Evolutionary conservation across 2,888 invertebrate species (phyloP), one percentile per base, ranked within the genome.

Genomic region (Drosophila limbata): DNA sequence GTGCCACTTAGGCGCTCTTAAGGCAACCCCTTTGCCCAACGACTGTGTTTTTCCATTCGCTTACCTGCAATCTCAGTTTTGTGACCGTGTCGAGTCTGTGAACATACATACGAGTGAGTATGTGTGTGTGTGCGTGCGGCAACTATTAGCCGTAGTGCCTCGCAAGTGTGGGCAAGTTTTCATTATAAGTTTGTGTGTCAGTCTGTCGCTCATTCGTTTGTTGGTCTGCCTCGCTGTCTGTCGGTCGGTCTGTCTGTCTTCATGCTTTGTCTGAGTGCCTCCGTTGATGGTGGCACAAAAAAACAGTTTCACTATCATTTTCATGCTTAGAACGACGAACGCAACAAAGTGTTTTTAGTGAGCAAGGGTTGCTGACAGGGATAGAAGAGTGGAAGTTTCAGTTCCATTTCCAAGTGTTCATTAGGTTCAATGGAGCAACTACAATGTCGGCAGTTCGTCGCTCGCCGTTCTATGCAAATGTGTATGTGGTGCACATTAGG

Each of bases 291-390:
- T 48, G 62, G 60, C 45, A 70, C 53, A 57, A 33, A 50, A 50
- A 59, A 55, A 28, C 65, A 62, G 65, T 82, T 81, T 80, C 72
- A 88, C 88, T 85, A 76, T 88, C 85, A 77, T 77, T 82, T 75
- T 59, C 69, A 69, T 63, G 76, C 70, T 61, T 60, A 57, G 35
- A 42, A 63, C 48, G 8, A 3, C 25, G 28, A 37, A 21, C 17
- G 44, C 53, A 39, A 69, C 67, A 75, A 77, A 71, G 71, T 69
- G 74, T 74, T 79, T 69, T 51, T 11, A 5, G n/a, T 11, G 9
- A 13, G 19, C 13, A 13, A 31, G 31, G 17, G 17, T 19, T 6
- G 33, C 11, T 8, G 9, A 25, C 6, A 8, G 17, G n/a, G 25
- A 6, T 25, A 25, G 25, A 6, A 25, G 11, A 28, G 25, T 39